phyloP scores from a whole-genome alignment of 1,140 invertebrate genomes.

The Oryctes rhinoceros region DNA sequence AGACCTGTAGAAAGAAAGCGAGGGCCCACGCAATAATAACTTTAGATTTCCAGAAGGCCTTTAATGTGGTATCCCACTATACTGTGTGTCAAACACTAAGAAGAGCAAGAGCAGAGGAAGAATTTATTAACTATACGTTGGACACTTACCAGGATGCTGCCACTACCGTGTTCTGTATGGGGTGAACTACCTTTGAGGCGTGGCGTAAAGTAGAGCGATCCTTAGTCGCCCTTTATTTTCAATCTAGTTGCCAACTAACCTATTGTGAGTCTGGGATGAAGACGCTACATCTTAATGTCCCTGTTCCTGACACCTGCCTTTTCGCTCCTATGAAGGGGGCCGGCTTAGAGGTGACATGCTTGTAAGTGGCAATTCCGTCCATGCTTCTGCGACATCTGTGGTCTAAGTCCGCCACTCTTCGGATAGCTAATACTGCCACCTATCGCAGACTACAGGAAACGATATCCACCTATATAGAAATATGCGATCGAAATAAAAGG shows the following conservation, averaged over 20 bases:
- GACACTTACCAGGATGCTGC: slow-evolving; percentile 45
- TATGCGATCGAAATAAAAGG: not conserved
- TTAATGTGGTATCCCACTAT: slow-evolving; percentile 13
- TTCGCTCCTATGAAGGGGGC: not conserved
- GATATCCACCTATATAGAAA: no score
- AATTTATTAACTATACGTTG: slow-evolving; percentile 46
- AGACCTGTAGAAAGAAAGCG: not conserved
- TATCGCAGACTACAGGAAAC: not conserved
- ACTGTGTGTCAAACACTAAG: slow-evolving; percentile 51
- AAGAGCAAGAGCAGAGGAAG: slow-evolving; percentile 47
- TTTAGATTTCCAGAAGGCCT: slow-evolving; percentile 4
- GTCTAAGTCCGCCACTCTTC: not conserved
- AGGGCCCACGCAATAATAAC: not conserved
- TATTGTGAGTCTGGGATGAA: slow-evolving; percentile 46
- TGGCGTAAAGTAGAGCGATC: slow-evolving; percentile 64
- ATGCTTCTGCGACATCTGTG: not conserved
- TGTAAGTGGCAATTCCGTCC: not conserved
- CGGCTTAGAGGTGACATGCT: not conserved
- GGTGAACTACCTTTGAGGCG: slow-evolving; percentile 46
- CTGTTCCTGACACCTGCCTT: slow-evolving; percentile 21
- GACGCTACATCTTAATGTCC: slow-evolving; percentile 41
- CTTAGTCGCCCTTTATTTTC: slow-evolving; percentile 61
- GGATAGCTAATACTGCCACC: not conserved
- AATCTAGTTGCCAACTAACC: slow-evolving; percentile 61
- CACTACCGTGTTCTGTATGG: slow-evolving; percentile 47